Evolutionary conservation across 1,140 invertebrate genomes (phyloP).

Genomic region (Atopsyche davidsoni): DNA sequence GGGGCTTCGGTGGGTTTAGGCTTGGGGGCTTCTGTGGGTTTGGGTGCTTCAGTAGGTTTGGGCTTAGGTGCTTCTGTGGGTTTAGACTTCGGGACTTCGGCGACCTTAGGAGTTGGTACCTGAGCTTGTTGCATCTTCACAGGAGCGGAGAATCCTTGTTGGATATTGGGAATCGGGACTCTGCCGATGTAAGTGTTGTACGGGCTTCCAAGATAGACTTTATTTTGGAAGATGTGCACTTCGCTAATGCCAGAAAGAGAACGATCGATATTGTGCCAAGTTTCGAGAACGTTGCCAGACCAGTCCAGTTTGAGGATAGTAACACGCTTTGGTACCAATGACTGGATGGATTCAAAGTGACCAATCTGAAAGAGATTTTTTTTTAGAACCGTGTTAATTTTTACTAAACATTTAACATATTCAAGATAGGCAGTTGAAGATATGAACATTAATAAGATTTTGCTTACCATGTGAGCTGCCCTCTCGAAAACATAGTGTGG

Average conservation of each 20-base stretch:
- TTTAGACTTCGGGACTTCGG: conserved; percentile 22
- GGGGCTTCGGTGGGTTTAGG: conserved; percentile 26
- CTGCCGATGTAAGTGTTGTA: conserved; percentile 59
- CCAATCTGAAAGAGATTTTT: conserved; percentile 46
- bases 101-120: conserved; percentile 21
- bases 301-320: conserved; percentile 57
- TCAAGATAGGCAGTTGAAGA: background rate
- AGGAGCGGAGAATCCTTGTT: background rate
- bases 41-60: conserved; percentile 27
- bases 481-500: conserved; percentile 53
- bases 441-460: too few relatives aligned
- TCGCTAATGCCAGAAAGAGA: conserved; percentile 50
- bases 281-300: conserved; percentile 59
- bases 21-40: conserved; percentile 25
- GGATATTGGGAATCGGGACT: conserved; percentile 44
- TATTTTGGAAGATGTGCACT: conserved; percentile 52
- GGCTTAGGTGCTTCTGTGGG: conserved; percentile 28
- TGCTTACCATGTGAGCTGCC: conserved; percentile 50
- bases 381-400: conserved; percentile 3
- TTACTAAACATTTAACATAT: conserved; percentile 11
- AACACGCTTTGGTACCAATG: conserved; percentile 35
- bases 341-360: conserved; percentile 36
- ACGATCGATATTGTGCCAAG: conserved; percentile 50
- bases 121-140: conserved; percentile 7
- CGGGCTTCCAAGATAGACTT: conserved; percentile 57